Conservation (phyloP, 2,888 invertebrate genomes). For the Drosophila nigricruria region DNA sequence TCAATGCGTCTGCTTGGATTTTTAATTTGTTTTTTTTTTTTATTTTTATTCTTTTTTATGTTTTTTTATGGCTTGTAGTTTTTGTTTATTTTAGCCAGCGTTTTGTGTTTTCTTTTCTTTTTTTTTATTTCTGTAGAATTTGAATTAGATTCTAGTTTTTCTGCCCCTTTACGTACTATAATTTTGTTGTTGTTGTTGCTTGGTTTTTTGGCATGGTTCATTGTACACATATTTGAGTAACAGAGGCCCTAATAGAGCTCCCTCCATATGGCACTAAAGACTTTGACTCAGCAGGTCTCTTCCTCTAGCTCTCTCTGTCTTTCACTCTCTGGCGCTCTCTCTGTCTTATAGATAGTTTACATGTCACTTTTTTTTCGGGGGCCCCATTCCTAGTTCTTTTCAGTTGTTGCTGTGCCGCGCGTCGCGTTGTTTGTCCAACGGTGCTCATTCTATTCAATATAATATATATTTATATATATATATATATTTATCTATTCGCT, state of each 20-base stretch:
- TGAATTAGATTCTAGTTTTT: slow-evolving; percentile 63
- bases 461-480: slow-evolving; percentile 10
- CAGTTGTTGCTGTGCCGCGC: slow-evolving; percentile 64
- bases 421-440: slow-evolving; percentile 59
- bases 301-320: slow-evolving; percentile 12
- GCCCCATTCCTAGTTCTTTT: slow-evolving; percentile 54
- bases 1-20: slow-evolving; percentile 62
- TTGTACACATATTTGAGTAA: slow-evolving; percentile 61
- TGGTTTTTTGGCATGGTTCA: slow-evolving; percentile 72
- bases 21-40: slow-evolving; percentile 16
- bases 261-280: slow-evolving; percentile 50
- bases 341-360: slow-evolving; percentile 26
- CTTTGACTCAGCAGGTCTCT: slow-evolving; percentile 41
- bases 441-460: slow-evolving; percentile 29
- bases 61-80: slow-evolving; percentile 45
- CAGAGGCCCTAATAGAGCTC: slow-evolving; percentile 38
- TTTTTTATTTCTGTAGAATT: slow-evolving; percentile 61
- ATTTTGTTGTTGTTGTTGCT: slow-evolving; percentile 12
- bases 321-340: slow-evolving; percentile 24
- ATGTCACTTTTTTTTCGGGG: slow-evolving; percentile 36
- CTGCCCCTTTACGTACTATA: slow-evolving; percentile 41
- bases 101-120: slow-evolving; percentile 35
- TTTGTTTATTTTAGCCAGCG: slow-evolving; percentile 63
- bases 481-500: slow-evolving; percentile 8
- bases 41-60: slow-evolving; percentile 49